A percentile compares a stretch with the other conserved stretches of the same genome.
phyloP scores from a whole-genome alignment of 2,113 vertebrate species.

The Herpetotheres cachinnans region DNA sequence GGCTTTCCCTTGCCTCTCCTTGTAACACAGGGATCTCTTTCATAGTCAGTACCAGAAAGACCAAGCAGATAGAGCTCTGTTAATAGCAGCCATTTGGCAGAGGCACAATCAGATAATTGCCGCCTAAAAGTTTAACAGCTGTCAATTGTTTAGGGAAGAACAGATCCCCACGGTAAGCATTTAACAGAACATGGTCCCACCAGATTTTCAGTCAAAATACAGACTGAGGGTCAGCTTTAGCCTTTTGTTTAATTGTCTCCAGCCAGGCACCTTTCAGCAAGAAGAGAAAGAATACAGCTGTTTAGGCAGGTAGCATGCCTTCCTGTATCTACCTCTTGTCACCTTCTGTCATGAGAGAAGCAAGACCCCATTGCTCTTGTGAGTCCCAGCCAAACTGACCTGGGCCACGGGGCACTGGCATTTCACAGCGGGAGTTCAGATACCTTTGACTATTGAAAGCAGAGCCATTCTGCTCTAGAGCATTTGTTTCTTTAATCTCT shows the following conservation, averaged over 20 bases:
- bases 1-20: not conserved
- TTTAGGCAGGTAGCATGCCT: not conserved
- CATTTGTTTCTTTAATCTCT: not conserved
- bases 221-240: not conserved
- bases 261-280: not conserved
- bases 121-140: not conserved
- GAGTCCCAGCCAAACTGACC: not conserved
- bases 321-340: not conserved
- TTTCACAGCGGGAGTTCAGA: not conserved
- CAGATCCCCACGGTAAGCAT: not conserved
- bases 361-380: not conserved
- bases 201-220: not conserved
- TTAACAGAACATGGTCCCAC: not conserved
- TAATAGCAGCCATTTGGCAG: not conserved
- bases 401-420: rapidly evolving
- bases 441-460: not conserved
- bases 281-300: not conserved
- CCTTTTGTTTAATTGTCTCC: not conserved
- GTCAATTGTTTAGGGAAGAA: not conserved
- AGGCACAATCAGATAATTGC: not conserved
- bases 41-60: not conserved
- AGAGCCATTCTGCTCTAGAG: not conserved
- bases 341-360: not conserved
- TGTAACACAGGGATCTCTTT: not conserved
- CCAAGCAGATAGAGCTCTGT: not conserved